Percentiles rank a stretch among this genome's conserved stretches.
Evolutionary conservation across 2,888 invertebrate genomes (phyloP).

Genomic region (Ophion ventricosus): DNA sequence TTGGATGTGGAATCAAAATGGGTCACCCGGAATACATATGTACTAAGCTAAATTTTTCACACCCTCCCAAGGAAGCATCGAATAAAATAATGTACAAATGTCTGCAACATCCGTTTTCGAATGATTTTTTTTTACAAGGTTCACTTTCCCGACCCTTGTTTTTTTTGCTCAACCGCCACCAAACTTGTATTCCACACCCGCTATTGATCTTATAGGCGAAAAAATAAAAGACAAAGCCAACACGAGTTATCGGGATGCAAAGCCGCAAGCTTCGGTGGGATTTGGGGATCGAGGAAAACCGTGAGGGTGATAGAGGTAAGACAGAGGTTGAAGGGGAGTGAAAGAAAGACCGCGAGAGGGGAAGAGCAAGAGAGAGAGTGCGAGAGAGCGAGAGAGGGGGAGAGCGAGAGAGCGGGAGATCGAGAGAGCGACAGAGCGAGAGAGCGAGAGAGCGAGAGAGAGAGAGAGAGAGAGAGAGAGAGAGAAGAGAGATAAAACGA

Average conservation of each 20-base stretch:
- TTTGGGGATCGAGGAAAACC: conserved; percentile 45
- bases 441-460: neutral
- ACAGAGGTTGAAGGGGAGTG: conserved; percentile 2
- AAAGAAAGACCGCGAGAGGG: neutral
- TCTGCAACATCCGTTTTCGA: neutral
- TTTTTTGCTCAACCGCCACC: neutral
- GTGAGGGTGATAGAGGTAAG: conserved; percentile 24
- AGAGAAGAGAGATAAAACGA: neutral
- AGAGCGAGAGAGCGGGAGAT: neutral
- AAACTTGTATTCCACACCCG: neutral
- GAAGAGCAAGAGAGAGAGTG: neutral
- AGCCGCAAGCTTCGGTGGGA: conserved; percentile 45
- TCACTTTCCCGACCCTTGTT: neutral
- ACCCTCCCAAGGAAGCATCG: neutral
- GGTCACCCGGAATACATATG: neutral
- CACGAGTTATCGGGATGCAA: conserved; percentile 49
- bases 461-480: conserved; percentile 11
- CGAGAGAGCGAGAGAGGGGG: conserved; percentile 2
- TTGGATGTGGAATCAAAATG: neutral
- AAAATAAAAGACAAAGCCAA: conserved; percentile 28
- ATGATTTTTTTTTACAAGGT: neutral
- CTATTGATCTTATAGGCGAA: conserved; percentile 43
- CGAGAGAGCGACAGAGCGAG: too few species aligned
- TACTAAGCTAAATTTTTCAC: neutral
- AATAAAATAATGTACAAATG: neutral